Evolutionary conservation across 2,797 vertebrate genomes (phyloP).

Genomic region (Nyctibius grandis): DNA sequence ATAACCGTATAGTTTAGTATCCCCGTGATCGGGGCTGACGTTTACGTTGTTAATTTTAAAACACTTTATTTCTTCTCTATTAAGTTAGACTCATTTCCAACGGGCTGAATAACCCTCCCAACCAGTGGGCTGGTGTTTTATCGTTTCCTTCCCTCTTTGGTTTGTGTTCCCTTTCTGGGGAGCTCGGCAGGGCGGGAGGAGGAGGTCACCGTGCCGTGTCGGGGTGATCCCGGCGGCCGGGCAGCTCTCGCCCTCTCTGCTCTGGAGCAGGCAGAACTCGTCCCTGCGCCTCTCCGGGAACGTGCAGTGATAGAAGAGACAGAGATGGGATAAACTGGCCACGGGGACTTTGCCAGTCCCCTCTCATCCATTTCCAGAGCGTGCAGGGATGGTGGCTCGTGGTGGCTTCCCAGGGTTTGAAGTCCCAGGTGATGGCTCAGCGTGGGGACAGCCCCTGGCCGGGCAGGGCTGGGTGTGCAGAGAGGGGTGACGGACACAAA

Average conservation of each 20-base stretch:
- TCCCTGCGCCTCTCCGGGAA: neutral
- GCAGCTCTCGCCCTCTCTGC: neutral
- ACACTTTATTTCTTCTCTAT: conserved; percentile 24
- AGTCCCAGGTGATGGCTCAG: neutral
- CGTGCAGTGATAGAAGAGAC: neutral
- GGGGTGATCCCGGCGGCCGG: neutral
- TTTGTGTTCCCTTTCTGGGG: neutral
- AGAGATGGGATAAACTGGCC: accelerated
- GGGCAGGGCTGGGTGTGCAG: neutral
- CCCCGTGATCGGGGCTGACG: neutral
- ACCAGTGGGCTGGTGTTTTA: neutral
- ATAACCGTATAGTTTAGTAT: neutral
- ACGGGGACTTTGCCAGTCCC: neutral
- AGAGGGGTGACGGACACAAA: accelerated
- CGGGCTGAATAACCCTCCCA: neutral
- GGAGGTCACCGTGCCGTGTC: accelerated
- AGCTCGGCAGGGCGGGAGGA: neutral
- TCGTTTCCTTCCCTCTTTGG: neutral
- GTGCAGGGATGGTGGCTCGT: accelerated
- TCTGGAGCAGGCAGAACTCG: neutral
- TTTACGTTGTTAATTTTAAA: conserved; percentile 19
- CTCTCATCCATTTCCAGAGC: neutral
- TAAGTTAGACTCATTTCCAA: neutral
- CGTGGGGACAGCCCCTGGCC: neutral
- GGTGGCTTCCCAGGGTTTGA: neutral